Base-by-base conservation (phyloP, 2,113 vertebrate genomes). In the Mirza zaza region DNA sequence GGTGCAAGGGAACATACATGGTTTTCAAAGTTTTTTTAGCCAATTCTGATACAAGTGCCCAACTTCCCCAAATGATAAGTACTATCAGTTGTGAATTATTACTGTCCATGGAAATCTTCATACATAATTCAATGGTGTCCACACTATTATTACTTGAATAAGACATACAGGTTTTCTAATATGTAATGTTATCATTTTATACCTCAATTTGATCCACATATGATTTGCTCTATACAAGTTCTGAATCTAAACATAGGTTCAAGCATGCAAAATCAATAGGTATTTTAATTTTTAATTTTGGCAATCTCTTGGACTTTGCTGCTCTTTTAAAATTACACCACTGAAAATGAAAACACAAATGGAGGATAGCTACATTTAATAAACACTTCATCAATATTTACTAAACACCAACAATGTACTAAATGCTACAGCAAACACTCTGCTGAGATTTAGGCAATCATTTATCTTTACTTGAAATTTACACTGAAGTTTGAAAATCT, bases 261-360 rank as follows among this genome's bases (percentile, higher is more conserved):
- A 96, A 95, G 68, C 75, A 94, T 97, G 90, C 52, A 96, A 97
- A 98, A 97, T 87, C 94, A 97, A 95, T 36, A 97, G 42, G 17
- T 95, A 81, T 87, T 93, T 90, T 93, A 97, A 88, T 48, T 94
- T 95, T 94, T 95, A 94, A 90, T 48, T 95, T 97, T 95, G 83
- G 67, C 94, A 97, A 97, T 93, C 82, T 91, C 86, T 91, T 92
- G 25, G 73, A 79, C 18, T 97, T 96, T 94, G 55, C 52, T 96
- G 80, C 68, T 90, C 91, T 97, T 87, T 96, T 97, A 93, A 92
- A 67, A 14, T 63, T 93, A 67, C 0, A 0, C 76, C 57, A 68
- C 85, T 95, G 96, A 71, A 97, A 95, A 83, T 68, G 80, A 96
- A 82, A 90, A 84, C 65, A 79, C 42, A 83, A 87, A 85, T 27